Evolutionary conservation across 2,888 invertebrate species (phyloP).

Genomic region (Dendrolimus houi): DNA sequence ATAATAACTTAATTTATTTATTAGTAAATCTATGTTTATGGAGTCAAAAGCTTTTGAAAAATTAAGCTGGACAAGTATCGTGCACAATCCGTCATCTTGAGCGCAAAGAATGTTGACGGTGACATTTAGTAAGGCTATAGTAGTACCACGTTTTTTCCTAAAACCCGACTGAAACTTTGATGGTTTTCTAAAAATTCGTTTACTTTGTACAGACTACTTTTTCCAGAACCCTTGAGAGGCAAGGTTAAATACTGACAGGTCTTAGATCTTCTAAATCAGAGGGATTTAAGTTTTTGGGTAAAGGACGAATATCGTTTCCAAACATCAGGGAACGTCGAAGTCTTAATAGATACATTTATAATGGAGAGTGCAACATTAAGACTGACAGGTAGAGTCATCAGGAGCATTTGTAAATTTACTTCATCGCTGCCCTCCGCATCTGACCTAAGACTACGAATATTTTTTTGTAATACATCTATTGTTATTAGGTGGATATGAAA

Average conservation of each 20-base stretch:
- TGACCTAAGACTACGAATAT: no score
- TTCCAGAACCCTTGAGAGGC: conserved; percentile 10
- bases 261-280: conserved; percentile 10
- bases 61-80: no score
- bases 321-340: background rate
- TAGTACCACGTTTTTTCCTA: conserved; percentile 7
- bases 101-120: conserved; percentile 10
- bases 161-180: conserved; percentile 6
- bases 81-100: conserved; percentile 9
- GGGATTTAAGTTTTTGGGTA: conserved; percentile 5
- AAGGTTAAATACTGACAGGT: conserved; percentile 13
- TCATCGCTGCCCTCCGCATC: no score
- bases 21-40: conserved; percentile 5
- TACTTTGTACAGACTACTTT: conserved; percentile 2
- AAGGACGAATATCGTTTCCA: conserved; percentile 2
- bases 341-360: no score
- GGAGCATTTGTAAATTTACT: no score
- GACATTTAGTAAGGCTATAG: conserved; percentile 8
- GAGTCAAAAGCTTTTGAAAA: conserved; percentile 13
- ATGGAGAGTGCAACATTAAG: no score
- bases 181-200: conserved; percentile 1
- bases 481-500: no score
- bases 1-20: conserved; percentile 7
- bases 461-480: no score
- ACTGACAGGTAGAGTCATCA: background rate